A percentile compares a stretch with the other conserved stretches of the same genome.
Conservation (phyloP, 2,797 vertebrate species). For the Propithecus deckenii region DNA sequence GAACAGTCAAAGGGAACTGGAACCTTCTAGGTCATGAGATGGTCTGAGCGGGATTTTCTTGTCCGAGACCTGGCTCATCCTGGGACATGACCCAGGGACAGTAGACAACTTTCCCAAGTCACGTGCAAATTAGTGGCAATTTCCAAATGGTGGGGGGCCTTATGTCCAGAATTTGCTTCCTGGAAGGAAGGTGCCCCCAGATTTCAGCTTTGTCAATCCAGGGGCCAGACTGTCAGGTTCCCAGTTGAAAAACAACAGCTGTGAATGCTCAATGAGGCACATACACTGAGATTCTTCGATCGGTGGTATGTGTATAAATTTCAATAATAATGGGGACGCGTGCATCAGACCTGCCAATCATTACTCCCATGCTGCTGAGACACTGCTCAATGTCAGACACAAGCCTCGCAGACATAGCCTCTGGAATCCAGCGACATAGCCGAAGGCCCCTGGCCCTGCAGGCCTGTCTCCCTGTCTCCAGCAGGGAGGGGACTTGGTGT, state of each 20-base stretch:
- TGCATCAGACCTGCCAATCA: conserved; percentile 65
- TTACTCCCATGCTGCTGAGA: neutral
- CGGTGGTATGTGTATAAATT: conserved; percentile 46
- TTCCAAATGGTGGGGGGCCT: neutral
- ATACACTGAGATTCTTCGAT: neutral
- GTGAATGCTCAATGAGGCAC: conserved; percentile 48
- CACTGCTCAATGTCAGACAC: conserved; percentile 28
- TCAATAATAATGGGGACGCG: conserved; percentile 64
- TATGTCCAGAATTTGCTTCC: neutral
- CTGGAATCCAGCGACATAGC: neutral
- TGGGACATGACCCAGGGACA: neutral
- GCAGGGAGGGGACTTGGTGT: too few relatives aligned
- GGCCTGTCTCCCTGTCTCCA: neutral
- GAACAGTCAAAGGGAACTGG: neutral
- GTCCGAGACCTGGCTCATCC: accelerated
- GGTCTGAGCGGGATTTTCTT: neutral
- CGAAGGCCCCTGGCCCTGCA: neutral
- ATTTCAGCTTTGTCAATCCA: neutral
- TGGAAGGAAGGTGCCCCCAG: neutral
- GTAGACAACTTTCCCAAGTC: neutral
- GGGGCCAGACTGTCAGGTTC: neutral
- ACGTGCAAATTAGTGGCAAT: neutral
- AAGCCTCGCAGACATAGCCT: neutral
- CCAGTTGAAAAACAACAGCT: conserved; percentile 54
- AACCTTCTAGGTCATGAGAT: neutral